Base-by-base conservation (phyloP, 2,113 vertebrate genomes). In the Ctenomys sociabilis region DNA sequence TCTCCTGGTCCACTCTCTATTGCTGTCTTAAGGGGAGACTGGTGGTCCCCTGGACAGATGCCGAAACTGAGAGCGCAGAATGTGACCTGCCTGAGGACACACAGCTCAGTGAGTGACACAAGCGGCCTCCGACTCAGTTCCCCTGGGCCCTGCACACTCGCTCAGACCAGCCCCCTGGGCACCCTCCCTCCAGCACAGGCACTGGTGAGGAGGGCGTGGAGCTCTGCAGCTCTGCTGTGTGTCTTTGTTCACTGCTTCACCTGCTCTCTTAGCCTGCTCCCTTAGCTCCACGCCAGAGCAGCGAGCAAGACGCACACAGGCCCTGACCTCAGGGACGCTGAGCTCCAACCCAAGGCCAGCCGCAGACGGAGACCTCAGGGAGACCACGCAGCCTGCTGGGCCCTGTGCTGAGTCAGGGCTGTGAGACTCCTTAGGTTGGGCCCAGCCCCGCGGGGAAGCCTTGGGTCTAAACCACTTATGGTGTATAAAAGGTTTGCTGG, bases 351-450 rank as follows among this genome's bases (percentile, higher is more conserved):
- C 49, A 11, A n/a, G n/a, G n/a, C n/a, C 49, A 49, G 49, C 49
- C 0, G 49, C 9, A 11, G 49, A 49, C 49, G 9, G 49, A 8
- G 8, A 49, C 49, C 49, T 49, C 49, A 8, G 9, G 49, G 6
- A 49, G 49, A 49, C 49, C 49, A 49, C 49, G 49, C 49, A 6
- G 49, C 49, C 49, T 11, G 49, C 49, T 49, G 5, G 49, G 49
- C 49, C 49, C 49, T 49, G 49, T 11, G 9, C 49, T 49, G 30
- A 88, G 26, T 86, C 63, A 83, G 57, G 93, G n/a, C 22, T 81
- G 70, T 52, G 30, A 91, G 91, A 77, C 45, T 73, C 59, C 66
- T 77, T 91, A 92, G 94, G 78, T 81, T 49, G 57, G 32, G 52
- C 87, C 63, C 57, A n/a, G 52, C 84, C 68, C 63, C 75, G 75